A percentile compares a stretch with the other conserved stretches of the same genome.
These are phyloP conservation scores for Lepidocyrtinus sp. DNA, from an alignment of 2,888 invertebrate genomes.

Conservation along the genomic window DNA sequence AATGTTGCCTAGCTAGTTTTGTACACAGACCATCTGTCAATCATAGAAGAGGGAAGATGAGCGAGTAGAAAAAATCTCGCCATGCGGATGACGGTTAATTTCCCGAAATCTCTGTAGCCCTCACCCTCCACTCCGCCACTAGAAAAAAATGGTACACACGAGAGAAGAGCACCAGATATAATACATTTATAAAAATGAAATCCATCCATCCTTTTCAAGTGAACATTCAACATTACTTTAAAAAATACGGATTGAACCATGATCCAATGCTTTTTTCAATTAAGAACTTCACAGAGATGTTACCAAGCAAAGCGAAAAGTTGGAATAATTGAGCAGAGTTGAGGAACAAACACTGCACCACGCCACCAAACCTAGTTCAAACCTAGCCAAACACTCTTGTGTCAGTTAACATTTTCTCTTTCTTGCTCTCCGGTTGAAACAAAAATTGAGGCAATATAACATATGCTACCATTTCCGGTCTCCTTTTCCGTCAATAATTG, in stretches of 20 bases:
- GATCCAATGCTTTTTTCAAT: conserved; percentile 1
- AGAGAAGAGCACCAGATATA: not conserved
- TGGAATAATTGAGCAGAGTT: not conserved
- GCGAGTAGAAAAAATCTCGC: conserved; percentile 7
- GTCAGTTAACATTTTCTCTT: conserved; percentile 26
- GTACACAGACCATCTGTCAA: conserved; percentile 28
- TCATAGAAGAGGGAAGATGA: conserved; percentile 4
- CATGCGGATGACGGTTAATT: conserved; percentile 9
- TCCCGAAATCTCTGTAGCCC: conserved; percentile 1
- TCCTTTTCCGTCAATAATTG: conserved; percentile 47
- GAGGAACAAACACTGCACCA: too few relatives aligned
- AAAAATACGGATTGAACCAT: not conserved
- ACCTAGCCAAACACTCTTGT: conserved; percentile 20
- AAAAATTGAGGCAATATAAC: conserved; percentile 61
- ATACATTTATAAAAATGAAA: conserved; percentile 5
- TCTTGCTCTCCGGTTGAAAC: conserved; percentile 2
- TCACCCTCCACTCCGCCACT: not conserved
- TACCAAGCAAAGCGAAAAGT: not conserved
- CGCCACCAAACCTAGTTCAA: not conserved
- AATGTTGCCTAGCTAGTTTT: not conserved
- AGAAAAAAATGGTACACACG: not conserved
- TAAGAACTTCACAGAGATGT: not conserved
- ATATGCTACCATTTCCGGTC: conserved; percentile 69
- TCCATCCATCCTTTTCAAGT: conserved; percentile 1
- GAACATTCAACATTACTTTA: not conserved